Evolutionary conservation across 2,888 invertebrate genomes (phyloP).

Genomic region (Dynastes hyllus): DNA sequence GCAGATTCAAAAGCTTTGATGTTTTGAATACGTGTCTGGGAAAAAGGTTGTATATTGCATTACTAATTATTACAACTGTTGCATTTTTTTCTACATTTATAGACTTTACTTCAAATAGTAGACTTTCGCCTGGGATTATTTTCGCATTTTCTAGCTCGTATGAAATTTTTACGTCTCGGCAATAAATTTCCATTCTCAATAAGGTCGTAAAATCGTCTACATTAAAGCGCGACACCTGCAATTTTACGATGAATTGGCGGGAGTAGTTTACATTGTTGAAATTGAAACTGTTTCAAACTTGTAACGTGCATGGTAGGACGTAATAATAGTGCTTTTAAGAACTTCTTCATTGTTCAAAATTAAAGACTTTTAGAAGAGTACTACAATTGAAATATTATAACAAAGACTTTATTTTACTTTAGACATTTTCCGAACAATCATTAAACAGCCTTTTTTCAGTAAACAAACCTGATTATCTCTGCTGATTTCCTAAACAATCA

Average conservation of each 20-base stretch:
- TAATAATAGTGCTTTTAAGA: no score
- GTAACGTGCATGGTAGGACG: no score
- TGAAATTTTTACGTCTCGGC: not conserved
- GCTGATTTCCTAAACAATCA: no score
- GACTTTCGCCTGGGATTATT: not conserved
- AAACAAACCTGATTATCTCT: no score
- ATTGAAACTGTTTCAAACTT: not conserved
- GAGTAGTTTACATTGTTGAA: conserved; percentile 1
- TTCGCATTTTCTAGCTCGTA: not conserved
- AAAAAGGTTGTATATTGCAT: not conserved
- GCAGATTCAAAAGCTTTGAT: not conserved
- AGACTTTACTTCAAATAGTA: not conserved
- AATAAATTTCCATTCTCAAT: not conserved
- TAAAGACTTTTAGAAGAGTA: no score
- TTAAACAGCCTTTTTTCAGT: no score
- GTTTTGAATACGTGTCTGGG: not conserved
- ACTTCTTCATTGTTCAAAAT: no score
- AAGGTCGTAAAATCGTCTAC: not conserved
- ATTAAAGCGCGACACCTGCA: not conserved
- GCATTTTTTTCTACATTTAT: not conserved
- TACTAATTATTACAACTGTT: not conserved
- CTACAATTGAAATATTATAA: no score
- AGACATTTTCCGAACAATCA: no score
- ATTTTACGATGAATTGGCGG: not conserved
- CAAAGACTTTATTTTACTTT: no score